These are phyloP conservation scores for Lycodopsis pacificus DNA, from an alignment of 2,797 vertebrate species.

Conservation along the genomic window DNA sequence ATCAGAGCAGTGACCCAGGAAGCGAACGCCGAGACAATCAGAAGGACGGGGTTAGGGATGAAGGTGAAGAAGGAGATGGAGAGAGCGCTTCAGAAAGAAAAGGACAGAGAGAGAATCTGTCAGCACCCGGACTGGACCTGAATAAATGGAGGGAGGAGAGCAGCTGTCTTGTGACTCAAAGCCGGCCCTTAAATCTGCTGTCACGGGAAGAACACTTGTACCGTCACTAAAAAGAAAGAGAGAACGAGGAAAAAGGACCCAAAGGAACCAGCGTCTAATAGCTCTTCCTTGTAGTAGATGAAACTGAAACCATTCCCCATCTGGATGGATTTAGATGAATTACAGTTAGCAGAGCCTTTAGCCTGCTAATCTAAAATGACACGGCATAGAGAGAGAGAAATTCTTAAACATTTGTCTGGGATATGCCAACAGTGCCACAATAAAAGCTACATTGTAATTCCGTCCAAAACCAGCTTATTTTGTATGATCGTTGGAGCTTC, in stretches of 20 bases:
- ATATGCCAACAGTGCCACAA: constrained; percentile 42
- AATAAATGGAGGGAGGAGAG: constrained; percentile 22
- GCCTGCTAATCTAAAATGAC: constrained; percentile 65
- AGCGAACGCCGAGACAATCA: constrained; percentile 44
- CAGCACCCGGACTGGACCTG: constrained; percentile 21
- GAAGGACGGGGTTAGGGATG: constrained; percentile 29
- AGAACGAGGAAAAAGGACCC: constrained; percentile 25
- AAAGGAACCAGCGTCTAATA: constrained; percentile 47
- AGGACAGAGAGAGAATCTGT: constrained; percentile 25
- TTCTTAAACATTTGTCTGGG: constrained; percentile 39
- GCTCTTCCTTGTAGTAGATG: constrained; percentile 46
- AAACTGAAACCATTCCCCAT: constrained; percentile 65
- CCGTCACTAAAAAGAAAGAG: constrained; percentile 40
- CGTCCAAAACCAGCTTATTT: constrained; percentile 46
- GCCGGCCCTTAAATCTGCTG: constrained; percentile 34
- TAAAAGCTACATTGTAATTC: constrained; percentile 39
- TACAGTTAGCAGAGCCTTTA: constrained; percentile 53
- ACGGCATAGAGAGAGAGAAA: constrained; percentile 28
- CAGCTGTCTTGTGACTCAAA: constrained; percentile 40
- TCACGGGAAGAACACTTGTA: constrained; percentile 37
- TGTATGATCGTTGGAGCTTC: constrained; percentile 31
- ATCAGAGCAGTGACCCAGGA: constrained; percentile 51
- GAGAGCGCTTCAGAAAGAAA: constrained; percentile 32
- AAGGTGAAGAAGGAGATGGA: constrained; percentile 41
- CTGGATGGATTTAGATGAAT: constrained; percentile 71